phyloP scores from a whole-genome alignment of 2,113 vertebrate genomes.

The Toxotes jaculatrix region DNA sequence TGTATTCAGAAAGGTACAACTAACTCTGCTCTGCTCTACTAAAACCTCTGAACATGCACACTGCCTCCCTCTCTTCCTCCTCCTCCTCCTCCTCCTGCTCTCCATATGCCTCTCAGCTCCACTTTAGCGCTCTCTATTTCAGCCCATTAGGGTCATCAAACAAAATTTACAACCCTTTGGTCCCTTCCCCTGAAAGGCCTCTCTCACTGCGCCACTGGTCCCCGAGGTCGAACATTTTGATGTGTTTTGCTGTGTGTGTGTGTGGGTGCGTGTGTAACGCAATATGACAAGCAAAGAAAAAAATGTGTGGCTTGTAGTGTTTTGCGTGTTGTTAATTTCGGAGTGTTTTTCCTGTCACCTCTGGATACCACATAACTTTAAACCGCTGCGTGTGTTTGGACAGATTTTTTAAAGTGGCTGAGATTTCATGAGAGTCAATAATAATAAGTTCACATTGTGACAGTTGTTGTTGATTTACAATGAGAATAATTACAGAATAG shows the following conservation, averaged over 20 bases:
- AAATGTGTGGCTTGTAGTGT: not conserved
- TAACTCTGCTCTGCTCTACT: not conserved
- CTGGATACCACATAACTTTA: conserved; percentile 12
- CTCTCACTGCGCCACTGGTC: conserved; percentile 36
- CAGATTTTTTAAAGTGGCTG: not conserved
- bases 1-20: not conserved
- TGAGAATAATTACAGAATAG: conserved; percentile 9
- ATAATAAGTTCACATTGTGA: conserved; percentile 23
- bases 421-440: not conserved
- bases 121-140: conserved; percentile 58
- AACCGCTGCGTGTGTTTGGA: conserved; percentile 13
- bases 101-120: conserved; percentile 50
- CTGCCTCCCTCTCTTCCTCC: conserved; percentile 9
- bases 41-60: not conserved
- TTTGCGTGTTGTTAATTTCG: conserved; percentile 18
- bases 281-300: not conserved
- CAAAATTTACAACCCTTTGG: conserved; percentile 54
- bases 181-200: conserved; percentile 38
- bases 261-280: not conserved
- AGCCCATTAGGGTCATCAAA: conserved; percentile 64
- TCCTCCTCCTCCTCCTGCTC: conserved; percentile 35
- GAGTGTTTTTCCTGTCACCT: conserved; percentile 17
- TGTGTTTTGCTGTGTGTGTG: conserved; percentile 19
- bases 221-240: conserved; percentile 40
- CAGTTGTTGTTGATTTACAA: conserved; percentile 29